Evolutionary conservation across 2,113 vertebrate species (phyloP).

Genomic region (Corythaeola cristata): DNA sequence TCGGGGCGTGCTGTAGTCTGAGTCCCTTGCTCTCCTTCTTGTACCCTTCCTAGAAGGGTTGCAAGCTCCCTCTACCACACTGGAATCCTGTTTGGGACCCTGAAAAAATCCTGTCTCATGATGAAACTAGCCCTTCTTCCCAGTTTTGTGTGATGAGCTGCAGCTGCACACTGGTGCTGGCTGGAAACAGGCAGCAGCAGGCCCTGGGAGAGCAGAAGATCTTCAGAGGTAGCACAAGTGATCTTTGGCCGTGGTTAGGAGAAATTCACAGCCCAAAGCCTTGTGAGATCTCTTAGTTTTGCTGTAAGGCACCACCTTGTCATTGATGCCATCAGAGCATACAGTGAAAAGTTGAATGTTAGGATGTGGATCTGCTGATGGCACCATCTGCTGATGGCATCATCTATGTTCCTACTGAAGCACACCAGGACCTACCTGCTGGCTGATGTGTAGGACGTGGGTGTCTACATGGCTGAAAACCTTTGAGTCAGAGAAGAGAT

Average conservation of each 20-base stretch:
- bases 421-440: slow-evolving; percentile 65
- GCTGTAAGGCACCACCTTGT: background rate
- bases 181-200: background rate
- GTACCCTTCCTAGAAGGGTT: background rate
- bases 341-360: background rate
- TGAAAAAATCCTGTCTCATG: background rate
- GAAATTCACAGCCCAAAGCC: background rate
- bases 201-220: background rate
- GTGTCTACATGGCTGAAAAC: slow-evolving; percentile 72
- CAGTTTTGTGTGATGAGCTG: background rate
- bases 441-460: slow-evolving; percentile 63
- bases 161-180: background rate
- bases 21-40: background rate
- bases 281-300: background rate
- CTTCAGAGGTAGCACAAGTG: background rate
- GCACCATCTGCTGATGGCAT: background rate
- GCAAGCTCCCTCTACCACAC: background rate
- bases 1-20: rapidly evolving
- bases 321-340: background rate
- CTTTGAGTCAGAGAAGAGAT: slow-evolving; percentile 68
- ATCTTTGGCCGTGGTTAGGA: background rate
- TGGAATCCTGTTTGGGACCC: background rate
- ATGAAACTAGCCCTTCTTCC: background rate
- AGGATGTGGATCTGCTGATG: background rate
- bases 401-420: background rate